phyloP scores from a whole-genome alignment of 2,113 vertebrate genomes.

The Hippocampus comes region DNA sequence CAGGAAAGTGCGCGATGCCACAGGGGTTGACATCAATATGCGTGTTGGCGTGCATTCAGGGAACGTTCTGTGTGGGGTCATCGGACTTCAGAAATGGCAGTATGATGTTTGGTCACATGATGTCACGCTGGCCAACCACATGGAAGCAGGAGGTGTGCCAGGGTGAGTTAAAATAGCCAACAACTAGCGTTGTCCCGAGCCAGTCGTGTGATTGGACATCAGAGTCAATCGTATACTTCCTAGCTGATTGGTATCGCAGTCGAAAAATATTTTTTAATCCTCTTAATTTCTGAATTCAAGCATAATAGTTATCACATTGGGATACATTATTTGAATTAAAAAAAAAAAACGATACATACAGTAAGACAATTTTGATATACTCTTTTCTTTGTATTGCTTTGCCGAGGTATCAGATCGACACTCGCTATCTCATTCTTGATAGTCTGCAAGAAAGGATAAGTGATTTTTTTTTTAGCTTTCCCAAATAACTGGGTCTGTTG shows the following conservation, averaged over 20 bases:
- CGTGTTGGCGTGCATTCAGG: constrained; percentile 95
- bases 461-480: neutral
- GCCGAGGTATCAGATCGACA: too few species aligned
- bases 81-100: constrained; percentile 97
- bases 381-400: too few species aligned
- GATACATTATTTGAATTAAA: too few species aligned
- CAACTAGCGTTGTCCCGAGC: neutral
- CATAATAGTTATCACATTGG: too few species aligned
- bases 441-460: neutral
- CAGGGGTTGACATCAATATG: constrained; percentile 96
- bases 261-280: neutral
- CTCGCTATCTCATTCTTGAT: neutral
- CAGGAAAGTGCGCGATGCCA: constrained; percentile 94
- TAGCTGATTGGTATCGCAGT: too few species aligned
- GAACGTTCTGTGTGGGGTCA: constrained; percentile 95
- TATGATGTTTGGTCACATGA: constrained; percentile 99
- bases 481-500: too few species aligned
- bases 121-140: constrained; percentile 95
- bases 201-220: too few species aligned
- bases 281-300: too few species aligned
- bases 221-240: too few species aligned
- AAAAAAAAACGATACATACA: too few species aligned
- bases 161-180: constrained; percentile 75
- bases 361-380: too few species aligned
- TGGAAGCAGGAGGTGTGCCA: constrained; percentile 96